A percentile compares a stretch with the other conserved stretches of the same genome.
phyloP scores from a whole-genome alignment of 1,140 invertebrate genomes.

The Babylonia areolata region DNA sequence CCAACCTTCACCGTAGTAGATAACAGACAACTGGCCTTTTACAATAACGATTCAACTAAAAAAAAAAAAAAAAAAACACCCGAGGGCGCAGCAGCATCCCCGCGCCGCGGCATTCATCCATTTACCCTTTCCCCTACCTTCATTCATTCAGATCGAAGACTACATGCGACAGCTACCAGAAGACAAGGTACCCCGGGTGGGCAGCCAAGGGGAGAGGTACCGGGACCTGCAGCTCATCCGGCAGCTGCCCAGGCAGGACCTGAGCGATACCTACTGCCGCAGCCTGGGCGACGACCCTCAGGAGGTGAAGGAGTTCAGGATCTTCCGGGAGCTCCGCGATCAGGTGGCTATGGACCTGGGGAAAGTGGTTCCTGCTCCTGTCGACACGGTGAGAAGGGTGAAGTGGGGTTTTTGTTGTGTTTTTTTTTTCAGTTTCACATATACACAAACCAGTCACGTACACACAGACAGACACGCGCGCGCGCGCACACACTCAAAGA shows the following conservation, averaged over 20 bases:
- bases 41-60: too few species aligned
- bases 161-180: slow-evolving; percentile 97
- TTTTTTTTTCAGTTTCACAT: not conserved
- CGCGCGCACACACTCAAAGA: not conserved
- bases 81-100: too few species aligned
- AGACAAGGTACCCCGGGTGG: slow-evolving; percentile 97
- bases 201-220: slow-evolving; percentile 95
- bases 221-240: slow-evolving; percentile 90
- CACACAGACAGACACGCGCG: not conserved
- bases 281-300: slow-evolving; percentile 88
- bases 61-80: too few species aligned
- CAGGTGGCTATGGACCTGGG: slow-evolving; percentile 96
- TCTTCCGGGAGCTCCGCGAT: slow-evolving; percentile 94
- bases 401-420: too few species aligned
- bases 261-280: slow-evolving; percentile 92
- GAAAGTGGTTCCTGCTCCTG: slow-evolving; percentile 78
- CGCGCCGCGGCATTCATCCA: too few species aligned
- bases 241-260: slow-evolving; percentile 96
- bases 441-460: not conserved
- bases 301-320: slow-evolving; percentile 89
- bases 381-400: slow-evolving; percentile 47
- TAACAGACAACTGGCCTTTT: too few species aligned
- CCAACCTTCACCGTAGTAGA: too few species aligned
- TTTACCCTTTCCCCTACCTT: too few species aligned
- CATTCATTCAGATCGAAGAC: slow-evolving; percentile 89